Base-by-base conservation (phyloP, 1,140 invertebrate genomes). In the Varroa destructor region DNA sequence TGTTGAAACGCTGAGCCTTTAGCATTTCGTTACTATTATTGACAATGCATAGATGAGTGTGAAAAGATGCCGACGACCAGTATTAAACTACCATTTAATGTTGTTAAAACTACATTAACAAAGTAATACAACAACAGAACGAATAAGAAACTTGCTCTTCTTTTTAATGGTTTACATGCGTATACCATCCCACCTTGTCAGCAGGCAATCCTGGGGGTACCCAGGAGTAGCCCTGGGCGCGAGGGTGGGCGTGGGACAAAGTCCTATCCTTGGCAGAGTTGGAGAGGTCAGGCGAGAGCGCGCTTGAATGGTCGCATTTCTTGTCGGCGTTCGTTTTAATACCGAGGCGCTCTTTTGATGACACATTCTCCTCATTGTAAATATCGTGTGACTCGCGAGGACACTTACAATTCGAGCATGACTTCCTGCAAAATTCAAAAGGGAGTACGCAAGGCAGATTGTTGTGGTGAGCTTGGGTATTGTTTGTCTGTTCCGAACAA, bases 401-500 rank as follows among this genome's bases (percentile, higher is more conserved):
- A 81, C 90, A 94, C 76, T 91, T 90, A 80, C 91, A 94, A 72
- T 87, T 87, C 75, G 86, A 86, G 79, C 91, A 94, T 73, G 88
- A 88, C 78, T 89, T 90, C 79, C 89, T 91, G 81, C 1, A 73
- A 73, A 79, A 81, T 72, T 43, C 56, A 76, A 75, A 46, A 74
- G 58, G 36, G 25, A 25, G 25, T 25, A 25, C 25, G 25, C 25
- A 25, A 25, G 25, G 72, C 58, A 25, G 55, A 14, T 57, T 14
- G 42, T 55, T 58, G 3, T 42, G 46, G 46, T 51, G 46, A 51
- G 46, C 46, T 8, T 25, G 25, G 25, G 25, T 25, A 25, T 25
- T 25, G 25, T 25, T 25, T 25, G 25, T 25, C 25, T 25, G 25
- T 25, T 25, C 25, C 25, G 25, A 25, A 25, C 25, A 25, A 25